phyloP scores from a whole-genome alignment of 1,140 invertebrate species.

The Cylas formicarius region DNA sequence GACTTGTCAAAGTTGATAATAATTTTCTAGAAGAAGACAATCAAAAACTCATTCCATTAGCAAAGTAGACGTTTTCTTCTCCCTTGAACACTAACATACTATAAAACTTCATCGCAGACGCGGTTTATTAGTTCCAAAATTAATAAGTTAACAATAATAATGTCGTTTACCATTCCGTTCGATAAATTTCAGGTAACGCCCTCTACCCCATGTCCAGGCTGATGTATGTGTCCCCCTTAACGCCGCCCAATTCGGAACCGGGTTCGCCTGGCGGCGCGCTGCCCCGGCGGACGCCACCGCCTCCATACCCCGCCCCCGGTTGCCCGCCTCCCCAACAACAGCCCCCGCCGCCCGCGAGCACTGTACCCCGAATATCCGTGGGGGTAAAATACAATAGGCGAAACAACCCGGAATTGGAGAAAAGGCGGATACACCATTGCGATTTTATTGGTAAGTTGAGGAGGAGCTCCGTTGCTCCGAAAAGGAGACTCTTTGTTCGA shows the following conservation, averaged over 20 bases:
- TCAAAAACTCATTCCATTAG: too few species aligned
- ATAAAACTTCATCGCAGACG: too few species aligned
- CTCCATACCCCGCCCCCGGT: slow-evolving; percentile 51
- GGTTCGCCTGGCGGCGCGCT: slow-evolving; percentile 61
- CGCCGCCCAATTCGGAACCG: slow-evolving; percentile 75
- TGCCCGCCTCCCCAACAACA: slow-evolving; percentile 40
- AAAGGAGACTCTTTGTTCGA: too few species aligned
- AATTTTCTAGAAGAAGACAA: too few species aligned
- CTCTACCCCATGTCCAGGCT: slow-evolving; percentile 46
- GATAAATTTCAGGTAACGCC: slow-evolving; percentile 31
- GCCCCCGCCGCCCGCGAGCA: slow-evolving; percentile 36
- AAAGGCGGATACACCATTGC: slow-evolving; percentile 89
- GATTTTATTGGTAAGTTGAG: slow-evolving; percentile 78
- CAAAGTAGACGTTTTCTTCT: too few species aligned
- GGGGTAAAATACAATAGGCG: slow-evolving; percentile 75
- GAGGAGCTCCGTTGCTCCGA: too few species aligned
- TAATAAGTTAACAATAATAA: not conserved
- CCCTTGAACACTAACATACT: too few species aligned
- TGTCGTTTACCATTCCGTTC: too few species aligned
- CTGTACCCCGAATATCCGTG: slow-evolving; percentile 17
- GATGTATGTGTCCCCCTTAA: slow-evolving; percentile 72
- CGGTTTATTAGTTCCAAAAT: not conserved
- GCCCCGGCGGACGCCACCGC: slow-evolving; percentile 54
- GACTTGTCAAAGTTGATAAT: too few species aligned
- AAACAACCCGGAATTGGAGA: slow-evolving; percentile 94